Conservation (phyloP, 2,113 vertebrate genomes). For the Nothobranchius furzeri region DNA sequence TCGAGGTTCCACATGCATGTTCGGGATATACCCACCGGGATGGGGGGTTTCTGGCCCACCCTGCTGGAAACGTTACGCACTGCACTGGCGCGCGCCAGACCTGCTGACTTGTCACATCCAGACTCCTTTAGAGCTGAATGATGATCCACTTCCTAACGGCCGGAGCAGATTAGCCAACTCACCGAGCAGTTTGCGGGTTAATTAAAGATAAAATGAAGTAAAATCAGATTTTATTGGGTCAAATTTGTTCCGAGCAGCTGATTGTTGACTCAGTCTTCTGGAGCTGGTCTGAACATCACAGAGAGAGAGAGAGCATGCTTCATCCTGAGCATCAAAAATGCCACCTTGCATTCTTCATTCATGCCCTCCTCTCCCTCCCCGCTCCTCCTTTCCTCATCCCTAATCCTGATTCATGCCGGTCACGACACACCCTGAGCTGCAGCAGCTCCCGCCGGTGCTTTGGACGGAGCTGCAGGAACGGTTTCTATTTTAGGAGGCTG, state of each 20-base stretch:
- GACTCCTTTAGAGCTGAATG: not conserved
- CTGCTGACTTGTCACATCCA: conserved; percentile 23
- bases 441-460: conserved; percentile 24
- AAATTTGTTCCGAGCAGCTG: not conserved
- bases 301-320: not conserved
- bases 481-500: no score
- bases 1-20: not conserved
- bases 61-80: conserved; percentile 41
- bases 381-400: conserved; percentile 27
- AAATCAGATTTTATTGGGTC: not conserved
- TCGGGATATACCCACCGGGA: conserved; percentile 37
- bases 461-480: not conserved
- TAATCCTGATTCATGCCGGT: conserved; percentile 22
- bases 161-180: rapidly evolving
- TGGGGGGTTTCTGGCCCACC: conserved; percentile 34
- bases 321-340: not conserved
- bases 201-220: not conserved
- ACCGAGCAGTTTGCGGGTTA: not conserved
- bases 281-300: not conserved
- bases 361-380: rapidly evolving
- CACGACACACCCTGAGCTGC: conserved; percentile 63
- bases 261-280: not conserved
- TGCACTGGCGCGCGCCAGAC: conserved; percentile 14
- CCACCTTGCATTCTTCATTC: conserved; percentile 12
- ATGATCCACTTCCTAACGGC: not conserved